Evolutionary conservation across 2,888 invertebrate species (phyloP), one percentile per base, ranked within the genome.

Genomic region (Argynnis bischoffii): DNA sequence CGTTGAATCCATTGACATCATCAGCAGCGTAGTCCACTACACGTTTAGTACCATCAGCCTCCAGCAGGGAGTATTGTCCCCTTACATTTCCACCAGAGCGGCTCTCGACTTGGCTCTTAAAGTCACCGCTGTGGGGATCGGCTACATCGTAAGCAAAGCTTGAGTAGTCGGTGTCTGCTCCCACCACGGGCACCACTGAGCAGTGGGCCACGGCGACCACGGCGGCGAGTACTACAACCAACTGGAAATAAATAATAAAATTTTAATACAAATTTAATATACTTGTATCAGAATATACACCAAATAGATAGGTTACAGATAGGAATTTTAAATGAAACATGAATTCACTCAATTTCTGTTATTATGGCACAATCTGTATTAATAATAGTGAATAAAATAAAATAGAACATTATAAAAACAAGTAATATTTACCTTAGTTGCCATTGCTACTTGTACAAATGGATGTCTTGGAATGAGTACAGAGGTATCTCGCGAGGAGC

Each of bases 1-100:
- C 94, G 85, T 94, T 94, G 85, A 94, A 94, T 21, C 94, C 94
- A 75, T 93, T 93, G 67, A 93, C 79, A 67, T 93, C 92, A 78
- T 94, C 94, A 68, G 94, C 93, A 61, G 92, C 86, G 85, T 94
- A 94, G 83, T 94, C 94, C 1, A 94, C 94, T 18, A 89, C 93
- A 72, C 94, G 90, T 75, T 89, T 90, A 68, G 93, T 93, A 74
- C 94, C 94, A 75, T 94, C 94, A 55, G 94, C 77, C 65, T 94
- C 94, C 14, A 89, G 81, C 16, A 94, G 87, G 41, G 94, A 93
- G 88, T 94, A 94, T 79, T 93, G 93, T 70, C 94, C 94, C 72
- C 86, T 82, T 57, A 94, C 94, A 66, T 83, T 80, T 75, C 93
- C 94, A 51, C 94, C 94, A 57, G 86, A 84, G 76, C 94, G 92